Evolutionary conservation across 2,888 invertebrate species (phyloP), one percentile per base, ranked within the genome.

Genomic region (Conistra vaccinii): DNA sequence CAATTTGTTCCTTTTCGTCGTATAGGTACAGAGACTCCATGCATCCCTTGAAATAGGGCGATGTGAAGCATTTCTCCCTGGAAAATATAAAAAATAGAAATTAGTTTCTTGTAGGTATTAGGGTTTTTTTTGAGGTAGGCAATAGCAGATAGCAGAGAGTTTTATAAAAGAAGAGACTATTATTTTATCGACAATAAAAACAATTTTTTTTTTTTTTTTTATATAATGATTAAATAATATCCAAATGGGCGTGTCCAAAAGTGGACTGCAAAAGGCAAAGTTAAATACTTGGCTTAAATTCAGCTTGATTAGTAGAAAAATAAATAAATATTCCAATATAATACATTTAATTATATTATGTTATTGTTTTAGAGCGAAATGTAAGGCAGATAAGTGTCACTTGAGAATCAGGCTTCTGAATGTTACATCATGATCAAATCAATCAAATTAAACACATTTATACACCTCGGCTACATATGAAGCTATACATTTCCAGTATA

Each of bases 1-100:
- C 97, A 96, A 97, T 97, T 95, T 97, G 97, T 94, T 98, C 97
- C 96, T 97, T 97, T 95, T 98, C 98, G 95, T 98, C 98, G 93
- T 97, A 97, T 95, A 98, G 97, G 96, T 98, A 97, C 96, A 98
- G 97, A 94, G 98, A 97, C 96, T 98, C 97, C 97, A 98, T 97
- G 96, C 98, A 98, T 96, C 98, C 98, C 96, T 97, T 97, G 97
- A 98, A 98, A 97, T 97, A 98, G 96, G 97, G 97, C 95, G 97
- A 97, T 93, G 97, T 97, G 96, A 98, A 98, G 97, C 98, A 98
- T 95, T 97, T 97, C 93, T 97, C 97, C 97, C 98, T 98, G 97
- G 60, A 97, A 91, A 87, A 77, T 85, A 89, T 89, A 89, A 85
- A 45, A 77, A 26, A 53, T 14, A 0, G 1, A 14, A 39, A 81